phyloP scores from a whole-genome alignment of 1,140 invertebrate species.

The Drosophila nannoptera region DNA sequence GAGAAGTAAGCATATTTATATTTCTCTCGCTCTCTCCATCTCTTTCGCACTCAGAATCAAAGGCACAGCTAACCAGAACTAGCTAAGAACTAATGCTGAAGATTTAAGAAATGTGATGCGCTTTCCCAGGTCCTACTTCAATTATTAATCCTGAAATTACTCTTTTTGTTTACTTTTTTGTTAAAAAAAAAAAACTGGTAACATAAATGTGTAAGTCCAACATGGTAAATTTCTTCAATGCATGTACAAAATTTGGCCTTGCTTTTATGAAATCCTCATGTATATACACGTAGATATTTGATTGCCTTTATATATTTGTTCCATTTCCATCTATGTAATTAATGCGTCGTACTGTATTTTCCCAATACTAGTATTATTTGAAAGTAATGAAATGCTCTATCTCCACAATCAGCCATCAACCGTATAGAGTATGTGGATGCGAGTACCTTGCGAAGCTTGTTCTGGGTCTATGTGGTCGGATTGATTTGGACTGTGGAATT shows the following conservation, averaged over 20 bases:
- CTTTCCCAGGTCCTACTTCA: not conserved
- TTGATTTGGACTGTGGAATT: constrained; percentile 94
- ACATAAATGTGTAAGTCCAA: not conserved
- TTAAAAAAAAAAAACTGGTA: not conserved
- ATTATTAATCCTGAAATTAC: constrained; percentile 1
- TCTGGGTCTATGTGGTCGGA: constrained; percentile 94
- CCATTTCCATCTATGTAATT: constrained; percentile 6
- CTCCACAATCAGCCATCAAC: constrained; percentile 80
- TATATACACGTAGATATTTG: not conserved
- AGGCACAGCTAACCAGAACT: too few relatives aligned
- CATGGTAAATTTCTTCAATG: not conserved
- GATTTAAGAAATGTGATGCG: too few relatives aligned
- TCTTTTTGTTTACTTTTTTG: not conserved
- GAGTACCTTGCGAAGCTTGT: constrained; percentile 90
- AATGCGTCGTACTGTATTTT: too few relatives aligned
- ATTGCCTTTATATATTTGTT: not conserved
- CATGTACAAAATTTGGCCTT: not conserved
- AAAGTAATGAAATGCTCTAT: too few relatives aligned
- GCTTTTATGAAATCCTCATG: not conserved
- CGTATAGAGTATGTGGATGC: constrained; percentile 85
- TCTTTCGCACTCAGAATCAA: too few relatives aligned
- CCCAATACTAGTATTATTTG: too few relatives aligned
- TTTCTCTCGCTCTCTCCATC: too few relatives aligned
- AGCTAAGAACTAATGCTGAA: too few relatives aligned
- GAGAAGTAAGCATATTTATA: constrained; percentile 51